Evolutionary conservation across 2,113 vertebrate genomes (phyloP).

Genomic region (Pelobates fuscus): DNA sequence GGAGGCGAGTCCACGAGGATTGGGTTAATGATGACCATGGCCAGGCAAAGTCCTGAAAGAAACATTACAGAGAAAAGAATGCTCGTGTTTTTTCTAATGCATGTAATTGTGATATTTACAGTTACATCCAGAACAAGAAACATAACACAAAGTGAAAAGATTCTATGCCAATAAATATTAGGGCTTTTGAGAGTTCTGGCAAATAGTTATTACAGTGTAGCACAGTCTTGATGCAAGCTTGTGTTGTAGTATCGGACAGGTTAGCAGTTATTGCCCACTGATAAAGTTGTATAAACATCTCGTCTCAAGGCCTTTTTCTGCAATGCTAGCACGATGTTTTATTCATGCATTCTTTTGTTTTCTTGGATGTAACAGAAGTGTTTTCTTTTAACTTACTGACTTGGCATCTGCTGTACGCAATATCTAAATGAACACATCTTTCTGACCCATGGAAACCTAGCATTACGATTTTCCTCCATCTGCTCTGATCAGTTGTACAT

Average conservation of each 20-base stretch:
- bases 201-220: too few species aligned
- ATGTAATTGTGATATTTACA: too few species aligned
- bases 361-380: conserved; percentile 37
- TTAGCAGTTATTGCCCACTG: conserved; percentile 16
- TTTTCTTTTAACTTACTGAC: conserved; percentile 43
- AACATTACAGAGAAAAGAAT: too few species aligned
- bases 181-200: too few species aligned
- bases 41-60: too few species aligned
- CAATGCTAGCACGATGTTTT: conserved; percentile 31
- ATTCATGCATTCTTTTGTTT: conserved; percentile 37
- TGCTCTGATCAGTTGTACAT: conserved; percentile 24
- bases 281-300: conserved; percentile 6
- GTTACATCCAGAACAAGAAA: too few species aligned
- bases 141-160: too few species aligned
- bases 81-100: too few species aligned
- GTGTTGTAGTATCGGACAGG: conserved; percentile 7
- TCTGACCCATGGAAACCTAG: conserved; percentile 22
- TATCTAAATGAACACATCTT: conserved; percentile 36
- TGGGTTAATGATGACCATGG: too few species aligned
- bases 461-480: conserved; percentile 12
- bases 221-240: neutral
- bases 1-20: too few species aligned
- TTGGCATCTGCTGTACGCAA: conserved; percentile 37
- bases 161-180: too few species aligned
- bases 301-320: conserved; percentile 30